Base-by-base conservation (phyloP, 2,888 invertebrate species). In the Hirtodrosophila trivittata region DNA sequence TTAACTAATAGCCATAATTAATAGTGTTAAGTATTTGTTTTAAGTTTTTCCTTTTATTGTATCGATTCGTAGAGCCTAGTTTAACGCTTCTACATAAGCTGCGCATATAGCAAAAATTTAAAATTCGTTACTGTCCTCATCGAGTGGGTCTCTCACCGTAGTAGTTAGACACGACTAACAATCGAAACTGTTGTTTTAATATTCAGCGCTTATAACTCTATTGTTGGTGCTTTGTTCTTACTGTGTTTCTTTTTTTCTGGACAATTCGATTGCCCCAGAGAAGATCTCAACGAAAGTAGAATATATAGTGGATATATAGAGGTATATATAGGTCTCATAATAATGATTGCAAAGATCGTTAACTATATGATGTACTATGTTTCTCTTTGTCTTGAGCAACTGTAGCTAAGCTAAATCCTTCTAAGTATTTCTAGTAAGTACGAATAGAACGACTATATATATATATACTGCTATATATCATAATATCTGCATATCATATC, bases 171-270 rank as follows among this genome's bases (percentile, higher is more conserved):
- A 69, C 65, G 54, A 64, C 72, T 75, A 75, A 64, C 55, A 63
- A 58, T 66, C 64, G 64, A 78, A 80, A 66, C n/a, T 59, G 41
- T 58, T 51, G 58, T 58, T 50, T 58, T 71, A 59, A 58, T n/a
- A n/a, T n/a, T n/a, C n/a, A n/a, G n/a, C n/a, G 73, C 86, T 86
- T 86, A 87, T 59, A 75, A 62, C 66, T 76, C 75, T 88, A 88
- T 85, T 86, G 85, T 89, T 88, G 88, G 88, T 88, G 88, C 88
- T 89, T 89, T 83, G 84, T 77, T 89, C 88, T 88, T 88, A 88
- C 88, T 83, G 81, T 88, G 87, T 83, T 77, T 60, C 41, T 51
- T 26, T 35, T 49, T 12, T 13, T 5, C 9, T 10, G 78, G 85
- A 76, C 83, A 87, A 82, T 80, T 76, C 57, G 47, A 74, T 80